Evolutionary conservation across 1,140 invertebrate species (phyloP), one percentile per base, ranked within the genome.

Genomic region (Heliconius eleuchia): DNA sequence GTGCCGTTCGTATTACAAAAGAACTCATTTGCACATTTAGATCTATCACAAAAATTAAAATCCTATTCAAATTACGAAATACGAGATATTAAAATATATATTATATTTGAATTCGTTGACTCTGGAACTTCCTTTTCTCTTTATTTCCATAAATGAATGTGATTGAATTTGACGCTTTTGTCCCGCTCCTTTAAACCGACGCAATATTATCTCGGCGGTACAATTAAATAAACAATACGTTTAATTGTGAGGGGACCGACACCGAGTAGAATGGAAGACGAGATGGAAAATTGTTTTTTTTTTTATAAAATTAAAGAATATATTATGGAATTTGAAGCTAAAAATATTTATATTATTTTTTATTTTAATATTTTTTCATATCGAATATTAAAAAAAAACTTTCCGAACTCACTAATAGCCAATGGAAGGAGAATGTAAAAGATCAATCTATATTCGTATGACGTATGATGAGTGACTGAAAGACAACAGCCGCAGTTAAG

Each of bases 151-250:
- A 73, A 77, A 80, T 73, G 75, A 80, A 80, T 52, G 72, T 30
- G 34, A 74, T 76, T 80, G 79, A 30, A 71, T 74, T 76, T 60
- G 75, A 77, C 72, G 75, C 72, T 42, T 39, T 76, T 60, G 75
- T 82, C 55, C 39, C 72, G 27, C 71, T 73, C 46, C 73, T 74
- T 76, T 82, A 74, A 74, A 52, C 30, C 75, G 55, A 60, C 77
- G 23, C 78, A 74, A 76, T 78, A 75, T 76, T 82, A 78, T 82
- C 81, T 78, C 66, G 73, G 55, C 52, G 60, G 39, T 57, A 75
- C 76, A 77, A 78, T 80, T 74, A 78, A 77, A 77, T 66, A 78
- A 82, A 80, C 75, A 82, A 79, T 66, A 60, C 76, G 71, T 72
- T 74, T 76, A 42, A 79, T 76, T 82, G 75, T 79, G 71, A 72